phyloP scores from a whole-genome alignment of 2,888 invertebrate genomes.

The Tuta absoluta region DNA sequence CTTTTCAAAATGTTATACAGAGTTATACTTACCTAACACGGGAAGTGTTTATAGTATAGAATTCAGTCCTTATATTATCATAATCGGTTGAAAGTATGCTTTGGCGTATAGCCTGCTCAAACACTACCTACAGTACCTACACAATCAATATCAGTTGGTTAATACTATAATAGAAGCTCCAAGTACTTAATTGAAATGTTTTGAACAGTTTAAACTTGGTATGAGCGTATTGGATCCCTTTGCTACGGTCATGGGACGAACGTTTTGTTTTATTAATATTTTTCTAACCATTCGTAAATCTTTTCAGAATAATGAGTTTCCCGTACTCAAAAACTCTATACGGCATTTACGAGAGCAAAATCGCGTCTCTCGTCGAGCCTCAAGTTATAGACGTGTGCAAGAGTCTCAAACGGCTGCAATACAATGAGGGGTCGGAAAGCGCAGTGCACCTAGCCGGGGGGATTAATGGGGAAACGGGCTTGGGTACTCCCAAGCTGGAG shows the following conservation, averaged over 20 bases:
- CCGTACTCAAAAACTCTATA: slow-evolving; percentile 88
- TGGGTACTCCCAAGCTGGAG: slow-evolving; percentile 72
- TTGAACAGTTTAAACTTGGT: too few species aligned
- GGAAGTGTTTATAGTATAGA: too few species aligned
- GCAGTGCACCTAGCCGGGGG: slow-evolving; percentile 76
- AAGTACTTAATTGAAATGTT: too few species aligned
- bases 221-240: too few species aligned
- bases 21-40: too few species aligned
- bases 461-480: slow-evolving; percentile 73
- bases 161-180: too few species aligned
- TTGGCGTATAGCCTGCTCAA: too few species aligned
- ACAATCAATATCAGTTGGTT: too few species aligned
- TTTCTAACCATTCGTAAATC: neutral
- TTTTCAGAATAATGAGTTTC: slow-evolving; percentile 84
- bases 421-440: slow-evolving; percentile 69
- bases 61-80: too few species aligned
- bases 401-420: slow-evolving; percentile 84
- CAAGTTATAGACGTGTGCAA: slow-evolving; percentile 87
- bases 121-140: too few species aligned
- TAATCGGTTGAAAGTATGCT: too few species aligned
- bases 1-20: too few species aligned
- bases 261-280: neutral
- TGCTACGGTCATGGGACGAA: neutral
- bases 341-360: slow-evolving; percentile 86
- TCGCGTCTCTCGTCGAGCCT: slow-evolving; percentile 86